Evolutionary conservation across 2,888 invertebrate genomes (phyloP).

Genomic region (Salpingus planirostris): DNA sequence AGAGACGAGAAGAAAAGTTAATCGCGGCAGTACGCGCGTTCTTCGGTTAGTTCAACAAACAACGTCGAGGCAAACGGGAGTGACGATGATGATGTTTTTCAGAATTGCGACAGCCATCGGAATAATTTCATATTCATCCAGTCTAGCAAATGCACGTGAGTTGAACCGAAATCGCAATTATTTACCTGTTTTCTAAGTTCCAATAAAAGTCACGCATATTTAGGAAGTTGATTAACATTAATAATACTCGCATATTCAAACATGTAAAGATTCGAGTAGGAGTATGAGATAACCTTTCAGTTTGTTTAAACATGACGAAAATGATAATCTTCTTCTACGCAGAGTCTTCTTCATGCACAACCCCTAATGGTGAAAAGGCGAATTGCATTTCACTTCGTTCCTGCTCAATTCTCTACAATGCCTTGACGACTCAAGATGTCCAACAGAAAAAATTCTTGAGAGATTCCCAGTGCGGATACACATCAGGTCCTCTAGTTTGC

Average conservation of each 20-base stretch:
- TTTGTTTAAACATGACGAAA: no score
- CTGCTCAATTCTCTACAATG: constrained; percentile 40
- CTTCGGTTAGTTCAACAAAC: constrained; percentile 9
- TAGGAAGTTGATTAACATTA: no score
- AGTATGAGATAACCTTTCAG: no score
- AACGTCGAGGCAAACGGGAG: constrained; percentile 14
- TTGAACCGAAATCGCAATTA: no score
- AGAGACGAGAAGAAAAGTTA: neutral
- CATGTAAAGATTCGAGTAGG: no score
- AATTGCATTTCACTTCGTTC: constrained; percentile 45
- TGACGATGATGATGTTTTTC: constrained; percentile 4
- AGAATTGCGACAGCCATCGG: no score
- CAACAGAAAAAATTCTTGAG: constrained; percentile 39
- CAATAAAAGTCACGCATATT: no score
- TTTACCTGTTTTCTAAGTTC: no score
- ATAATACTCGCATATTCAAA: no score
- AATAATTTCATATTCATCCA: no score
- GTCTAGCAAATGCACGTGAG: neutral
- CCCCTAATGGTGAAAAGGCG: constrained; percentile 42
- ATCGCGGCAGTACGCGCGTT: no score
- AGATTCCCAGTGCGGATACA: constrained; percentile 49
- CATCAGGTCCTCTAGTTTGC: constrained; percentile 45
- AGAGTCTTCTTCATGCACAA: constrained; percentile 34
- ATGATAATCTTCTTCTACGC: constrained; percentile 1
- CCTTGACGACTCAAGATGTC: constrained; percentile 31